Conservation (phyloP, 2,888 invertebrate species). For the Calephelis perditalis region DNA sequence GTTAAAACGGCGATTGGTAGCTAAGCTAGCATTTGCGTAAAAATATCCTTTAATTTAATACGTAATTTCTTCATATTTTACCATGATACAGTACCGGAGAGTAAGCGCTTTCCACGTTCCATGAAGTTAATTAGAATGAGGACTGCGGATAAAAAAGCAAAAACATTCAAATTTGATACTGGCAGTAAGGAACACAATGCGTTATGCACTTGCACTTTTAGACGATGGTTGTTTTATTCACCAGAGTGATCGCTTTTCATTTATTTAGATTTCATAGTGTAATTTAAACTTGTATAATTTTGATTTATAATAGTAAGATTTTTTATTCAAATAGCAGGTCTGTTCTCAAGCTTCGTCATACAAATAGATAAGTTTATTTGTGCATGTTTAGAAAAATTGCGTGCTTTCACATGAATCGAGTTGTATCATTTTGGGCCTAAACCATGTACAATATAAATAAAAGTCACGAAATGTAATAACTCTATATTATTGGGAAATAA, state of each 20-base stretch:
- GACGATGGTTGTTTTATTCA: slow-evolving; percentile 43
- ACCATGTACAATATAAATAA: too few species aligned
- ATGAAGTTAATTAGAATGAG: slow-evolving; percentile 82
- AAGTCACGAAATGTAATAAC: too few species aligned
- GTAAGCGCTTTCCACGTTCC: slow-evolving; percentile 73
- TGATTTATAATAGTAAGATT: neutral
- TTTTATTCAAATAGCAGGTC: slow-evolving; percentile 2
- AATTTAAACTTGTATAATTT: slow-evolving; percentile 3
- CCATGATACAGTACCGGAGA: slow-evolving; percentile 63
- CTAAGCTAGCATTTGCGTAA: neutral
- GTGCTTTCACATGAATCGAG: too few species aligned
- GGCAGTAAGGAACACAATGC: slow-evolving; percentile 68
- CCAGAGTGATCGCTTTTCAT: slow-evolving; percentile 46
- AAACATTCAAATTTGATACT: slow-evolving; percentile 80
- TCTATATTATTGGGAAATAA: too few species aligned
- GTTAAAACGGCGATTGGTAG: too few species aligned
- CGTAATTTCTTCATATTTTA: slow-evolving; percentile 38
- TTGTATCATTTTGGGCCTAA: too few species aligned
- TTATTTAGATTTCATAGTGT: slow-evolving; percentile 30
- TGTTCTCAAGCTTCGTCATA: slow-evolving; percentile 6
- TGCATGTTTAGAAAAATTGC: slow-evolving; percentile 2
- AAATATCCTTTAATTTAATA: slow-evolving; percentile 18
- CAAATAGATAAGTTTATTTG: slow-evolving; percentile 2
- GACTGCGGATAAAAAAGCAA: slow-evolving; percentile 75
- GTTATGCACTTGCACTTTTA: slow-evolving; percentile 30